phyloP scores from a whole-genome alignment of 2,113 vertebrate genomes.

The Murina feae region DNA sequence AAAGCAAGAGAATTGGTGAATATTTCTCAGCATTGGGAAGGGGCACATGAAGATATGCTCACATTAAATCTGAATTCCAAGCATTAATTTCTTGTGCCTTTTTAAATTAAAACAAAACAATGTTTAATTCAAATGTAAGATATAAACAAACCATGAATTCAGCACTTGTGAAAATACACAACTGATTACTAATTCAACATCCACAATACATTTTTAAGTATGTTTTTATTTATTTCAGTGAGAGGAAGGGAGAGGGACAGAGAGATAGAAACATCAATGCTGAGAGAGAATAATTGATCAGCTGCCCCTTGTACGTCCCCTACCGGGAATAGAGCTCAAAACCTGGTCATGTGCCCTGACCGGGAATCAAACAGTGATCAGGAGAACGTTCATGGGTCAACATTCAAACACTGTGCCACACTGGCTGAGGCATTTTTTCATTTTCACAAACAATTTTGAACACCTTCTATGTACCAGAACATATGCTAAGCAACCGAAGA shows the following conservation, averaged over 20 bases:
- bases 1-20: not conserved
- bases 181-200: not conserved
- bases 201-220: not conserved
- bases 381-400: too few species aligned
- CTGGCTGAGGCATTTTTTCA: not conserved
- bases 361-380: too few species aligned
- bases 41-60: not conserved
- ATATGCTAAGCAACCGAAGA: not conserved
- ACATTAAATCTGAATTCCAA: not conserved
- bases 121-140: not conserved
- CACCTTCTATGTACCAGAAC: not conserved
- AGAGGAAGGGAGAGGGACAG: too few species aligned
- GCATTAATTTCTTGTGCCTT: not conserved
- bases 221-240: too few species aligned
- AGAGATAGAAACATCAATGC: too few species aligned
- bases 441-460: not conserved
- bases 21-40: not conserved
- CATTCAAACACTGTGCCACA: too few species aligned
- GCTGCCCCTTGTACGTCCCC: too few species aligned
- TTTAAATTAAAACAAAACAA: not conserved
- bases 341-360: too few species aligned
- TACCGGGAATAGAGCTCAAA: too few species aligned
- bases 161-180: not conserved
- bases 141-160: not conserved
- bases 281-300: too few species aligned